Evolutionary conservation across 2,797 vertebrate species (phyloP).

Genomic region (Crypturellus tataupa): DNA sequence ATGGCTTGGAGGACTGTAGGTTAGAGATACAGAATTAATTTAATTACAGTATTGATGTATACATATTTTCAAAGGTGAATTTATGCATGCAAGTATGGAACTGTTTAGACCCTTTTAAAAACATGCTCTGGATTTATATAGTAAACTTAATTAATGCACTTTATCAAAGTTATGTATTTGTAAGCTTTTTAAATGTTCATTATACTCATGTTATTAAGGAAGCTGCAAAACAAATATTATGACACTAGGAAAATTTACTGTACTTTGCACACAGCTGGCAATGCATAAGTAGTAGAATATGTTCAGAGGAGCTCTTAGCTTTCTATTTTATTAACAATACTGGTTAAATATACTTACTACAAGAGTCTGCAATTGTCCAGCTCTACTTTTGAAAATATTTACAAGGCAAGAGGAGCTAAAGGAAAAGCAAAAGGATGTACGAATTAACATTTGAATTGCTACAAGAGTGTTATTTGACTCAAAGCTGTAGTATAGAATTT

Average conservation of each 20-base stretch:
- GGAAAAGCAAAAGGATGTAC: not conserved
- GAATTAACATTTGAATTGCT: not conserved
- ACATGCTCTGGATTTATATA: not conserved
- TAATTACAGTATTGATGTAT: not conserved
- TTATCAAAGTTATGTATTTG: not conserved
- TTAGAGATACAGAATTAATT: not conserved
- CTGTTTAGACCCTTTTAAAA: not conserved
- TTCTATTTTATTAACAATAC: not conserved
- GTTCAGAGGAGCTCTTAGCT: not conserved
- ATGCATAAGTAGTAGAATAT: not conserved
- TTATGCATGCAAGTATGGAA: not conserved
- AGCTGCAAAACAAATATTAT: not conserved
- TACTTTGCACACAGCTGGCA: not conserved
- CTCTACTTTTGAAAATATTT: not conserved
- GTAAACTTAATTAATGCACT: not conserved
- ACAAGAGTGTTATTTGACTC: not conserved
- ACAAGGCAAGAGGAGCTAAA: not conserved
- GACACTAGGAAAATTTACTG: not conserved
- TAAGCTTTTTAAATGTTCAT: not conserved
- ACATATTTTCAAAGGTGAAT: not conserved
- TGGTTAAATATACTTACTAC: not conserved
- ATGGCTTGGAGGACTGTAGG: not conserved
- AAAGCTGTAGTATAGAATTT: not conserved
- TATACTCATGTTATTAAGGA: not conserved
- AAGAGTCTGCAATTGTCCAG: not conserved